phyloP scores from a whole-genome alignment of 1,140 invertebrate genomes.

The Babylonia areolata region DNA sequence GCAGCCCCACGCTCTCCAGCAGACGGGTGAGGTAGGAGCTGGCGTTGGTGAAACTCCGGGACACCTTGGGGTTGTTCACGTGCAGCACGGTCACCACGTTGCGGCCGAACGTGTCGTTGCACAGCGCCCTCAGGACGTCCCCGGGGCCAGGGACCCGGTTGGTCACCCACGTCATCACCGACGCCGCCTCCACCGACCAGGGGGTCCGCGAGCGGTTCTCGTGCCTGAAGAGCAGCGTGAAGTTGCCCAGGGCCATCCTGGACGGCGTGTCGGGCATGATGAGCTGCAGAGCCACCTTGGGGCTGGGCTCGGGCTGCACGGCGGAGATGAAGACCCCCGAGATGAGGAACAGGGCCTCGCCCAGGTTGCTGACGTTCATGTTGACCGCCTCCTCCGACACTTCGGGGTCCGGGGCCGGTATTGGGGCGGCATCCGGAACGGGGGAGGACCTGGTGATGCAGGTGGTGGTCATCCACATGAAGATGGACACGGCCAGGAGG shows the following conservation, averaged over 20 bases:
- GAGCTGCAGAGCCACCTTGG: slow-evolving; percentile 3
- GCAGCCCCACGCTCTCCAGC: slow-evolving; percentile 43
- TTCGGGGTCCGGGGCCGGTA: no score
- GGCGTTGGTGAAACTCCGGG: background rate
- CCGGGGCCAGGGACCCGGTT: background rate
- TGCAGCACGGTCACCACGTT: slow-evolving; percentile 30
- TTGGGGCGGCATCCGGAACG: background rate
- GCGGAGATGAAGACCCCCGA: slow-evolving; percentile 14
- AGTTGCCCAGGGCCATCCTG: background rate
- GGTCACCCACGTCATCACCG: slow-evolving; percentile 21
- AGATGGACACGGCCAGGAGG: background rate
- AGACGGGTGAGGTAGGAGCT: slow-evolving; percentile 43
- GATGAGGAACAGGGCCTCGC: slow-evolving; percentile 26
- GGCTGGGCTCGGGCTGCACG: slow-evolving; percentile 17
- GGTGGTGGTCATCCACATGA: background rate
- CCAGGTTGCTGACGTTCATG: slow-evolving; percentile 35
- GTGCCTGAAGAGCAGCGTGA: background rate
- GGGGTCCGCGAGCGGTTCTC: background rate
- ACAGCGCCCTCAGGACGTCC: slow-evolving; percentile 21
- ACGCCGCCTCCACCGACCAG: background rate
- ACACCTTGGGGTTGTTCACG: slow-evolving; percentile 36
- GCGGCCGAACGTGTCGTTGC: slow-evolving; percentile 8
- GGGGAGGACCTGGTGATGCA: background rate
- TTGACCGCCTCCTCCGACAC: background rate
- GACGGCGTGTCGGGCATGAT: background rate